Base-by-base conservation (phyloP, 1,140 invertebrate genomes). In the Helicorthomorpha holstii region DNA sequence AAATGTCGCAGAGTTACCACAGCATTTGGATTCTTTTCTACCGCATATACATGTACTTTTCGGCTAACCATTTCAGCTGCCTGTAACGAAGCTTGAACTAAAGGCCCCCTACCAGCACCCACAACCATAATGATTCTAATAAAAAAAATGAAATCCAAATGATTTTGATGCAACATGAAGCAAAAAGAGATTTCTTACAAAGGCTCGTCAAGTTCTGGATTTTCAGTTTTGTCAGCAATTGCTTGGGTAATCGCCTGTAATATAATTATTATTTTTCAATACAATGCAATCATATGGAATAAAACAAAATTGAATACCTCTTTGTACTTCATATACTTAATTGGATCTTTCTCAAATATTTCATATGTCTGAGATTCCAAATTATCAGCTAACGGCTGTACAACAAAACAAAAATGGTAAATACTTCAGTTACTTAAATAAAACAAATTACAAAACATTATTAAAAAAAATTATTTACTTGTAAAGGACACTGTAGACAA, bases 21-120 rank as follows among this genome's bases (percentile, higher is more conserved):
- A 42, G 96, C 94, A 75, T 91, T 95, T 0, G 87, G 83, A 76
- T 99, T 99, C 67, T 99, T 99, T 66, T 99, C 96, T 1, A 99
- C 83, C 21, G 91, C 92, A 69, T 91, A 93, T n/a, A 93, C 69
- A 65, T 79, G 75, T 1, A 87, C 71, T 61, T 74, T 73, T 43
- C 72, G 67, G 27, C 77, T 69, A 3, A 79, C 76, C 51, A 76
- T 73, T 50, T 74, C 67, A 1, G 86, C 80, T 7, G 93, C 92
- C 67, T 82, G 81, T 1, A 97, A 66, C 27, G 82, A 75, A 24
- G 85, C 81, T 55, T 81, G 74, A 1, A 98, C 88, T 46, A 98
- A 69, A 1, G 95, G 95, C 4, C 96, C 96, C 63, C 96, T 70
- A 1, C 96, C 96, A 47, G 93, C 94, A 2, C 92, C 93, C 38